Base-by-base conservation (phyloP, 2,113 vertebrate species). In the Hiodon tergisus region DNA sequence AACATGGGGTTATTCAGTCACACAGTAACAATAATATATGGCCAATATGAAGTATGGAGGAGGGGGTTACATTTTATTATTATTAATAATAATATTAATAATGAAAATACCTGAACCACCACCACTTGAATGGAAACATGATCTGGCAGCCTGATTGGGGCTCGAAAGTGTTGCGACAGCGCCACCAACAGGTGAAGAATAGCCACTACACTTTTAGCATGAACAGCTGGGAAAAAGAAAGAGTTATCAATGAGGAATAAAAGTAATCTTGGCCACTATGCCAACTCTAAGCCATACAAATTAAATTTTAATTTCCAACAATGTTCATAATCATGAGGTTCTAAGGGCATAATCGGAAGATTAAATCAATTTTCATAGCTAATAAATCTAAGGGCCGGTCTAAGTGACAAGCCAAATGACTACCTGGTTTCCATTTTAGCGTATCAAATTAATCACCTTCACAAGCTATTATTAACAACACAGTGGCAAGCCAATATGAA, bases 81-180 rank as follows among this genome's bases (percentile, higher is more conserved):
- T 7, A 17, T 4, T 48, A 48, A 6, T 46, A 59, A 51, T 60
- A 6, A 51, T 2, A 17, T 31, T 13, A 51, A 48, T 3, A 31
- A 46, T 9, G 9, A 11, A 46, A 65, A 17, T 90, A 99, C 97
- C 96, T 99, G 97, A 78, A 99, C 97, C 68, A 99, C 96, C 47
- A 99, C 96, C 5, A 99, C 95, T 81, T 97, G 96, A 84, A 99
- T 95, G 13, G 97, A 97, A 82, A 99, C 97, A 0, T 99, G 97
- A 80, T 99, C 97, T 3, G 97, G 96, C 73, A 99, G 91, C 81
- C 97, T 91, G 85, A 99, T 95, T 0, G 97, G 97, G 4, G 97
- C 97, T 83, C 97, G 91, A 84, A 98, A 99, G 87, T 98, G 96
- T 66, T 98, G 95, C 4, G 97, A 97, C 48, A 99, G 87, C 0